phyloP scores from a whole-genome alignment of 2,888 invertebrate genomes.

The Acanthosoma haemorrhoidale region DNA sequence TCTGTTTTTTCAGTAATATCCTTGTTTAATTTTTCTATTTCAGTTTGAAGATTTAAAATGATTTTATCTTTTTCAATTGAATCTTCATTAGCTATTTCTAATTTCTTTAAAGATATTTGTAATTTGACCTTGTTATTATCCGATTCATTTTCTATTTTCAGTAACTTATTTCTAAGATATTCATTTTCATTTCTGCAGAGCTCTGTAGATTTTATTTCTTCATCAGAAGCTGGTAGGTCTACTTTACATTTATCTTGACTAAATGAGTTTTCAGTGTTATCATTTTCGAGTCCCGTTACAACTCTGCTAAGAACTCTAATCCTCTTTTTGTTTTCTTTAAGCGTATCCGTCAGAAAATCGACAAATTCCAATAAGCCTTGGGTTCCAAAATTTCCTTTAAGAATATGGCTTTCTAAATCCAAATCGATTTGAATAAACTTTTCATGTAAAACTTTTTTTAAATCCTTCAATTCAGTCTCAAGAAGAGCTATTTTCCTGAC shows the following conservation, averaged over 20 bases:
- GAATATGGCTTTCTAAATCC: neutral
- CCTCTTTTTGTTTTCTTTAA: slow-evolving; percentile 3
- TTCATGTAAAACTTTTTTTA: neutral
- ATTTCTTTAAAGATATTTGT: neutral
- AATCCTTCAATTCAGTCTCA: slow-evolving; percentile 9
- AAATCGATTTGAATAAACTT: slow-evolving; percentile 17
- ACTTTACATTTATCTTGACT: neutral
- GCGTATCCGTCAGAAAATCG: neutral
- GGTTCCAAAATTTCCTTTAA: neutral
- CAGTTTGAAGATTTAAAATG: neutral
- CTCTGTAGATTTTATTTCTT: neutral
- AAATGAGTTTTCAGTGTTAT: slow-evolving; percentile 4
- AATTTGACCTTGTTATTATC: neutral
- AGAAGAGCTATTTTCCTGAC: neutral
- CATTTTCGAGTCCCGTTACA: neutral
- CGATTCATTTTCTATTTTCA: neutral
- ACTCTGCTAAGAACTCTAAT: neutral
- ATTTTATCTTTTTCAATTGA: neutral
- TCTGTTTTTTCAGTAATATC: neutral
- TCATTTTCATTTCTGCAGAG: neutral
- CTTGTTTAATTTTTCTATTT: neutral
- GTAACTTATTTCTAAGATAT: neutral
- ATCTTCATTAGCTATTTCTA: neutral
- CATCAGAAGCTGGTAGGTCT: neutral
- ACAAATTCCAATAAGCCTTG: neutral